These are phyloP conservation scores for Mimachlamys varia DNA, from an alignment of 2,888 invertebrate genomes.

Conservation along the genomic window DNA sequence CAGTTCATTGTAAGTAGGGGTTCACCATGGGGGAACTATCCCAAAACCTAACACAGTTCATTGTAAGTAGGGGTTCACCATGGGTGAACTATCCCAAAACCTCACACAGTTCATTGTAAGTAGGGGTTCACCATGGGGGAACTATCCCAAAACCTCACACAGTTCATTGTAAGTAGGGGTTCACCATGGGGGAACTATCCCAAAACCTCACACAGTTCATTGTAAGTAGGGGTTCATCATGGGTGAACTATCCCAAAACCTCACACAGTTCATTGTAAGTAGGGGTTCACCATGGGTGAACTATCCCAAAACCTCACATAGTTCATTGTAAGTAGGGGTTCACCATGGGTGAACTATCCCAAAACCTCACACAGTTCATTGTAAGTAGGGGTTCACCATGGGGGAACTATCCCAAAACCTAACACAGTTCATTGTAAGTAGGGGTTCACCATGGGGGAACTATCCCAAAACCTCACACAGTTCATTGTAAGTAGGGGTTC, in stretches of 20 bases:
- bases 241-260: not conserved
- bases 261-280: not conserved
- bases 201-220: not conserved
- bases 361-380: not conserved
- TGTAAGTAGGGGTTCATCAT: not conserved
- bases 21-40: not conserved
- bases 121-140: constrained; percentile 11
- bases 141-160: not conserved
- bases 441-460: constrained; percentile 1
- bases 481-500: not conserved
- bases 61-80: not conserved
- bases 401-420: no score
- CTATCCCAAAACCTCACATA: not conserved
- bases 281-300: not conserved
- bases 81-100: not conserved
- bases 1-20: not conserved
- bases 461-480: not conserved
- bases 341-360: not conserved
- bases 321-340: not conserved
- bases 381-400: not conserved
- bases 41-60: not conserved
- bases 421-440: no score
- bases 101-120: not conserved
- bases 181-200: not conserved
- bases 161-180: not conserved